Evolutionary conservation across 2,888 invertebrate genomes (phyloP), one percentile per base, ranked within the genome.

Genomic region (Agrotis ipsilon): DNA sequence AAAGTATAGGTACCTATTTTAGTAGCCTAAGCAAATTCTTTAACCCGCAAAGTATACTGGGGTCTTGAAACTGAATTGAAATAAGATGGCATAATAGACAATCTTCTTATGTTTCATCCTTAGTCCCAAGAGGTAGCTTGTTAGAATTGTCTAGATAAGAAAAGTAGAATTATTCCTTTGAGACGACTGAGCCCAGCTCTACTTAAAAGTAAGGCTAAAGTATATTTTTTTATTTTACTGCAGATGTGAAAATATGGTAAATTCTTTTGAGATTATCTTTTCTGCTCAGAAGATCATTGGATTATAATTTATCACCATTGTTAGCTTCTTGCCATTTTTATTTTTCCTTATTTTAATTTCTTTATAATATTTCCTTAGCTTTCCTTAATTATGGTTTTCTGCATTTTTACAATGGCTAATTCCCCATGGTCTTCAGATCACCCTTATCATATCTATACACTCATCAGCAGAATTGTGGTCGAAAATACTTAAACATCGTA

Each of bases 1-100:
- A n/a, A 0, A 43, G n/a, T n/a, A n/a, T n/a, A n/a, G n/a, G n/a
- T n/a, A 16, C 2, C 45, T n/a, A 24, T 21, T 11, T 1, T 27
- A 27, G 27, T 3, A 3, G 6, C 39, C 39, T 39, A 39, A 18
- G 2, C 13, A 2, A 63, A 19, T 72, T 64, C 3, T 49, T 14
- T 1, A 27, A 6, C n/a, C 32, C 16, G 21, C 48, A 18, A n/a
- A n/a, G 9, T 45, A 13, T 39, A 45, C 7, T 55, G 55, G 32
- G 46, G 43, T 48, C 11, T 55, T 45, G 11, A 48, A 1, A 18
- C 13, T 13, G 14, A 43, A 71, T 55, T 19, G 11, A 74, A 65
- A 45, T 6, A 55, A 72, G 27, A 45, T 14, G 1, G 13, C 24
- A 48, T 9, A 14, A 16, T 9, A 32, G 11, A 9, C 14, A n/a